phyloP scores from a whole-genome alignment of 2,888 invertebrate species.

The Meiosimyza decipiens region DNA sequence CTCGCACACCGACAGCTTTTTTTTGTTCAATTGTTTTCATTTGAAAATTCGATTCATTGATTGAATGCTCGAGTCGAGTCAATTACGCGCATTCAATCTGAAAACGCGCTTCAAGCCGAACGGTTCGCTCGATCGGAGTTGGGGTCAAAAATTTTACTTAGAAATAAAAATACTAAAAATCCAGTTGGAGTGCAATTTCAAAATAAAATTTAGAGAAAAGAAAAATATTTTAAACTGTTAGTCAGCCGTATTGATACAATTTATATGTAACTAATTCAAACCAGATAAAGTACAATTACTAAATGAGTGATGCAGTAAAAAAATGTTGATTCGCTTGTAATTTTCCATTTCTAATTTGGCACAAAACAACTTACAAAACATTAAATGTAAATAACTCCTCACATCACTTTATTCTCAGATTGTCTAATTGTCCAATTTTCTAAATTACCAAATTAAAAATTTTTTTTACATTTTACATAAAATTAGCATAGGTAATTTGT shows the following conservation, averaged over 20 bases:
- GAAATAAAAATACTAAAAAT: background rate
- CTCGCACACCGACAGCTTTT: too few species aligned
- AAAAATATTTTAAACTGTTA: too few species aligned
- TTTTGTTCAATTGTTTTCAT: slow-evolving; percentile 18
- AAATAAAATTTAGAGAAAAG: too few species aligned
- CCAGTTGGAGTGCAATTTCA: background rate
- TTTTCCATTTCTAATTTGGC: background rate
- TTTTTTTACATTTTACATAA: background rate
- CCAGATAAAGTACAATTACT: too few species aligned
- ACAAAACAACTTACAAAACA: background rate
- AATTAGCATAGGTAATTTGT: slow-evolving; percentile 25
- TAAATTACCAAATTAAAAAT: slow-evolving; percentile 20
- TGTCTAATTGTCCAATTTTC: slow-evolving; percentile 32
- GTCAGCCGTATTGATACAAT: too few species aligned
- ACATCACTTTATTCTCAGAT: background rate
- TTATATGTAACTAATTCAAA: too few species aligned
- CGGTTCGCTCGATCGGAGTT: slow-evolving; percentile 27
- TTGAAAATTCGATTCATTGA: slow-evolving; percentile 20
- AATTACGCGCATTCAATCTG: slow-evolving; percentile 33
- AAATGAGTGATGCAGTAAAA: too few species aligned
- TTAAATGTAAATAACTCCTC: background rate
- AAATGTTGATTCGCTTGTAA: too few species aligned
- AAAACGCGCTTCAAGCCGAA: slow-evolving; percentile 39
- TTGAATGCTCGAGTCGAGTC: slow-evolving; percentile 31
- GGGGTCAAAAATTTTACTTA: background rate